Evolutionary conservation across 2,113 vertebrate genomes (phyloP).

Genomic region (Indicator indicator): DNA sequence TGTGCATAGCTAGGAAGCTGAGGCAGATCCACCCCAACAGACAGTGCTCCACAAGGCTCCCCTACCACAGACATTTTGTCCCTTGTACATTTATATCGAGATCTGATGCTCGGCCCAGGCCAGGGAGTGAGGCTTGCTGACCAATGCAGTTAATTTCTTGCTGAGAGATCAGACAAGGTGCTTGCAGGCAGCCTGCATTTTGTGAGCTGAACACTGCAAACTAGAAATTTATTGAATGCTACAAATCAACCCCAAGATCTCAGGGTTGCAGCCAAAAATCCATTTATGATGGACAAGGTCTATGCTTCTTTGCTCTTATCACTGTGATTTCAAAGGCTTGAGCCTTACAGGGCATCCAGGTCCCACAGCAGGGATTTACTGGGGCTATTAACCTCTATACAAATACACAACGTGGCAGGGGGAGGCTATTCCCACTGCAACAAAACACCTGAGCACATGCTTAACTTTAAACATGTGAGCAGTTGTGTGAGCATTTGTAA

Average conservation of each 20-base stretch:
- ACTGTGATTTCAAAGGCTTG: not conserved
- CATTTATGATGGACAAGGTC: slow-evolving; percentile 21
- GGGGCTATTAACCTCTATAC: not conserved
- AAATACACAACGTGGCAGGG: not conserved
- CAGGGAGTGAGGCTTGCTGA: not conserved
- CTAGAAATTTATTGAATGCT: not conserved
- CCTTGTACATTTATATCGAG: not conserved
- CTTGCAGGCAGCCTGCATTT: not conserved
- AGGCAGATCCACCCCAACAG: not conserved
- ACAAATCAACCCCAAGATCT: not conserved
- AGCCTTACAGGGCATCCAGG: not conserved
- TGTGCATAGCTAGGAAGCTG: not conserved
- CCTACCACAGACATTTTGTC: accelerated
- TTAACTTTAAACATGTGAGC: not conserved
- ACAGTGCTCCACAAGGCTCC: not conserved
- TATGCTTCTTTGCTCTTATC: not conserved
- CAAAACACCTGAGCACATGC: not conserved
- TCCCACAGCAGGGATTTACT: not conserved
- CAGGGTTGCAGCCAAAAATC: not conserved
- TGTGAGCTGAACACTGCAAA: not conserved
- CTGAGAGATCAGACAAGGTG: not conserved
- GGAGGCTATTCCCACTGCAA: not conserved
- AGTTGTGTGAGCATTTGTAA: not conserved
- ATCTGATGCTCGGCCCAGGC: accelerated
- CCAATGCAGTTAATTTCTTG: not conserved